Evolutionary conservation across 2,888 invertebrate species (phyloP).

Genomic region (Tetragonula carbonaria): DNA sequence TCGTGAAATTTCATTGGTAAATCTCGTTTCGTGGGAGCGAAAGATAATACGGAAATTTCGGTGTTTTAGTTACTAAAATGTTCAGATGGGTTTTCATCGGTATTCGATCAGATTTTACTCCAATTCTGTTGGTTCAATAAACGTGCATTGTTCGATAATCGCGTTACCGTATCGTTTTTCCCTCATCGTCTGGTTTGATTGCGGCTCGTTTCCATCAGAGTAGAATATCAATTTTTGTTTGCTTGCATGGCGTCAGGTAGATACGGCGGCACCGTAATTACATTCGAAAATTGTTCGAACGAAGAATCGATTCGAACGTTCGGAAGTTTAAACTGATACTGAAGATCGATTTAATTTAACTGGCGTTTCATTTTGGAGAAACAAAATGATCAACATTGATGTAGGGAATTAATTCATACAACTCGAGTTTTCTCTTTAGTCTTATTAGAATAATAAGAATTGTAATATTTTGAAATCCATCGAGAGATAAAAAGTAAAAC

Average conservation of each 20-base stretch:
- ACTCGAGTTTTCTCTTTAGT: no score
- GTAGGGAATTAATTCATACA: no score
- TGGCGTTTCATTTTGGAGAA: no score
- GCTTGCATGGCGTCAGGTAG: no score
- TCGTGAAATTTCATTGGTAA: no score
- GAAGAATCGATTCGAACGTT: not conserved
- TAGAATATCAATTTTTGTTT: slow-evolving; percentile 14
- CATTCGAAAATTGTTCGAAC: not conserved
- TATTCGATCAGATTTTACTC: slow-evolving; percentile 10
- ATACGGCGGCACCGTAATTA: not conserved
- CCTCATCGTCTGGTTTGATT: slow-evolving; percentile 28
- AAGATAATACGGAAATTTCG: not conserved
- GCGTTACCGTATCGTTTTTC: slow-evolving; percentile 39
- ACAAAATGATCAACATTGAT: no score
- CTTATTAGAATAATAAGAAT: no score
- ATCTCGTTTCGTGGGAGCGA: not conserved
- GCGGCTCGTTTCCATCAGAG: not conserved
- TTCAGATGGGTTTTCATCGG: not conserved
- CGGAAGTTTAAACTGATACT: no score
- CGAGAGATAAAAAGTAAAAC: no score
- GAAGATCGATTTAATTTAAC: no score
- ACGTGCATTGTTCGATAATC: slow-evolving; percentile 49
- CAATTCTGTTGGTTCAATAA: slow-evolving; percentile 38
- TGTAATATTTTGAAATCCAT: no score
- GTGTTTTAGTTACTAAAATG: not conserved